A percentile compares a stretch with the other conserved stretches of the same genome.
Evolutionary conservation across 2,113 vertebrate species (phyloP).

Genomic region (Lathamus discolor): DNA sequence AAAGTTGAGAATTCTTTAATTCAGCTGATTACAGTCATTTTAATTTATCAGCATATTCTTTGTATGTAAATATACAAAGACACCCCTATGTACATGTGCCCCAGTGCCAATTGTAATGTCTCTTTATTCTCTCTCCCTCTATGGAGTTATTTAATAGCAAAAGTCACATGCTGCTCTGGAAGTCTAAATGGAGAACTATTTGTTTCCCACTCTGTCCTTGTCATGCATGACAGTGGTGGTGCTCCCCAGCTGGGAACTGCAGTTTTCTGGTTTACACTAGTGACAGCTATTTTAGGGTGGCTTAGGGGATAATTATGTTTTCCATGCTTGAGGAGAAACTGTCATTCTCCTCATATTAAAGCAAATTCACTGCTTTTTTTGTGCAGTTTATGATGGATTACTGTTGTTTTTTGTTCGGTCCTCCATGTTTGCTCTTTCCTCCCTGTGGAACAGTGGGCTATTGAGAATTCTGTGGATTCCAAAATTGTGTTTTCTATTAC

Average conservation of each 20-base stretch:
- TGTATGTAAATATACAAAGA: background rate
- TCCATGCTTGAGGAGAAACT: background rate
- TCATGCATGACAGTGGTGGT: background rate
- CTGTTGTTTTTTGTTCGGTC: background rate
- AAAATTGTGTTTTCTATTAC: background rate
- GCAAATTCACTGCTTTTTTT: background rate
- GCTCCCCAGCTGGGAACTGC: background rate
- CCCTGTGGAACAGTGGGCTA: background rate
- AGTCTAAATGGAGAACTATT: background rate
- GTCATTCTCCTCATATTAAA: constrained; percentile 10
- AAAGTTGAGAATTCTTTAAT: background rate
- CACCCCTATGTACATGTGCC: background rate
- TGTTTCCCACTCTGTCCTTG: background rate
- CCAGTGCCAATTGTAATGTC: background rate
- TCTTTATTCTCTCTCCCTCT: background rate
- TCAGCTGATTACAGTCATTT: background rate
- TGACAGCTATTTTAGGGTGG: background rate
- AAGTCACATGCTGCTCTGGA: background rate
- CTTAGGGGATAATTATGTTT: background rate
- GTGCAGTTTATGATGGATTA: background rate
- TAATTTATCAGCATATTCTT: background rate
- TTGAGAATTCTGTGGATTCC: background rate
- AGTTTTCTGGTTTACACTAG: background rate
- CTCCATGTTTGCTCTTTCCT: background rate
- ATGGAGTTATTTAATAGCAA: background rate